phyloP scores from a whole-genome alignment of 2,888 invertebrate species.

The Eustalomyia histrio region DNA sequence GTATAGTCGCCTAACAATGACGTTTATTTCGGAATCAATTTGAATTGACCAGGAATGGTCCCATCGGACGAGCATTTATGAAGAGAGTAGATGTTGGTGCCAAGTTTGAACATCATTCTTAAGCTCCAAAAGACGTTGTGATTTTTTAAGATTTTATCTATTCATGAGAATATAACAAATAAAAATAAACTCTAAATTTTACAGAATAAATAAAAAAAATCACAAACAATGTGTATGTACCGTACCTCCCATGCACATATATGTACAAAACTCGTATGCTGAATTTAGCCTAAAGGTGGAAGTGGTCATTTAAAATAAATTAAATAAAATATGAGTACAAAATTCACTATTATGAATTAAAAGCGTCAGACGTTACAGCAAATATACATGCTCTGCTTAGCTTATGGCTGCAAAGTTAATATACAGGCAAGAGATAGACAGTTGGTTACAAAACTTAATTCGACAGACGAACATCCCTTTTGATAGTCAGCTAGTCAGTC shows the following conservation, averaged over 20 bases:
- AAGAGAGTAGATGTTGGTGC: too few species aligned
- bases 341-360: background rate
- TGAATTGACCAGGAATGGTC: too few species aligned
- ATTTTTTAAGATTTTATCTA: background rate
- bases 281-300: conserved; percentile 37
- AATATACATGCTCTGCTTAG: background rate
- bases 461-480: conserved; percentile 5
- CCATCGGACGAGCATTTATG: too few species aligned
- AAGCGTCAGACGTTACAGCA: background rate
- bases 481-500: background rate
- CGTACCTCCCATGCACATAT: background rate
- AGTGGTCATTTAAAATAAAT: conserved; percentile 49
- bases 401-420: conserved; percentile 11
- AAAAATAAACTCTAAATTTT: background rate
- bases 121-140: background rate
- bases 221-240: background rate
- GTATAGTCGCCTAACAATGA: too few species aligned
- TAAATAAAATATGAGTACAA: conserved; percentile 25
- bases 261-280: background rate
- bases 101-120: too few species aligned
- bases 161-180: background rate
- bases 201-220: background rate
- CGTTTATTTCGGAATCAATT: too few species aligned
- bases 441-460: background rate
- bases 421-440: background rate